phyloP scores from a whole-genome alignment of 2,797 vertebrate genomes.

The Pseudomugil gertrudae region DNA sequence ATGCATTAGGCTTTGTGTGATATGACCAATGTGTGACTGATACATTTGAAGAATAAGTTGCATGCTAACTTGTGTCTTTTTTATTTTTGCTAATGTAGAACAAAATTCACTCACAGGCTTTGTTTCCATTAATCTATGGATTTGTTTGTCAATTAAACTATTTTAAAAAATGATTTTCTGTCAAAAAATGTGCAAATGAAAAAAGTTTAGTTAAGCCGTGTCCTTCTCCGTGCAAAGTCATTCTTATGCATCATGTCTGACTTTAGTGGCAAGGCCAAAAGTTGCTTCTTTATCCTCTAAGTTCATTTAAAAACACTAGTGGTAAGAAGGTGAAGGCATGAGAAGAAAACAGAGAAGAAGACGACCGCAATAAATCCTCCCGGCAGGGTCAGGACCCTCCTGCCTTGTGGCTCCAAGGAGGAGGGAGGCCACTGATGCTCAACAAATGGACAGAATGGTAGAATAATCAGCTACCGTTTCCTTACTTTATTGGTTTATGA shows the following conservation, averaged over 20 bases:
- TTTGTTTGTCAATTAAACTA: not conserved
- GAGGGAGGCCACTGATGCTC: constrained; percentile 67
- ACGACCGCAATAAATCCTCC: constrained; percentile 65
- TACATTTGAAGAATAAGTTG: not conserved
- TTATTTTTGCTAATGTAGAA: too few species aligned
- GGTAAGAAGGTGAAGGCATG: constrained; percentile 37
- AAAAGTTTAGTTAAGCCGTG: not conserved
- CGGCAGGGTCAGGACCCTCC: constrained; percentile 63
- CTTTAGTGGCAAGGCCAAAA: constrained; percentile 54
- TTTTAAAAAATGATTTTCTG: too few species aligned
- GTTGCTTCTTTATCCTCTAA: constrained; percentile 38
- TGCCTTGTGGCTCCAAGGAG: constrained; percentile 69
- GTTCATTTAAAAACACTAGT: constrained; percentile 33
- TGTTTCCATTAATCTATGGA: not conserved
- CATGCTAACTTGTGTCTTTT: too few species aligned
- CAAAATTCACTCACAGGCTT: too few species aligned
- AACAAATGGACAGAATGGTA: constrained; percentile 73
- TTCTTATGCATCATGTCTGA: constrained; percentile 60
- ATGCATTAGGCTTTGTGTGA: not conserved
- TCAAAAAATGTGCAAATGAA: not conserved
- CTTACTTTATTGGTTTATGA: constrained; percentile 68
- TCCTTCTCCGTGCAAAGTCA: not conserved
- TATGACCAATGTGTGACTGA: too few species aligned
- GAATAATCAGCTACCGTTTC: constrained; percentile 75
- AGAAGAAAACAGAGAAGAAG: constrained; percentile 53